Evolutionary conservation across 2,797 vertebrate genomes (phyloP).

Genomic region (Tamandua tetradactyla): DNA sequence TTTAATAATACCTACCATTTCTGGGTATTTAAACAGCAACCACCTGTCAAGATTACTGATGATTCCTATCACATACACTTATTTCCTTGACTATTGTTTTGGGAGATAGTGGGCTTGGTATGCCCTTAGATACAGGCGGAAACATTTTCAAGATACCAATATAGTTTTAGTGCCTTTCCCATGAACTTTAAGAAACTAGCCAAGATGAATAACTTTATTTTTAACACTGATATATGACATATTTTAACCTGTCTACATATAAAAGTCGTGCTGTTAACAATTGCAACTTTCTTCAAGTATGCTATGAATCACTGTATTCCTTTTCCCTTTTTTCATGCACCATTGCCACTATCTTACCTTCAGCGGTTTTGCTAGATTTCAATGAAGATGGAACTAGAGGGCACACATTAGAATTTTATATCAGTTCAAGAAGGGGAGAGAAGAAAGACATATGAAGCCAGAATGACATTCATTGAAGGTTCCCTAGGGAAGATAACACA

Average conservation of each 20-base stretch:
- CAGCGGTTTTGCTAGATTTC: slow-evolving; percentile 92
- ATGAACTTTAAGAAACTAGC: slow-evolving; percentile 84
- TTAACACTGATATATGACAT: slow-evolving; percentile 85
- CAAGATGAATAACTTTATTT: slow-evolving; percentile 85
- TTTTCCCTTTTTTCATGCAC: slow-evolving; percentile 90
- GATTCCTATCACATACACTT: neutral
- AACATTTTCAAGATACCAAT: slow-evolving; percentile 76
- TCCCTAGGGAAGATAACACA: slow-evolving; percentile 90
- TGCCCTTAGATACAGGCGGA: slow-evolving; percentile 67
- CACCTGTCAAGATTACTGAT: slow-evolving; percentile 51
- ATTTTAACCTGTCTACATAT: slow-evolving; percentile 87
- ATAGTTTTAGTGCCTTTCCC: slow-evolving; percentile 74
- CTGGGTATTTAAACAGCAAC: slow-evolving; percentile 58
- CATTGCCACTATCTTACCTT: slow-evolving; percentile 91
- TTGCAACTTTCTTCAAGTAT: slow-evolving; percentile 87
- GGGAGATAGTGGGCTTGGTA: slow-evolving; percentile 48
- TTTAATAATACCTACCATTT: slow-evolving; percentile 38
- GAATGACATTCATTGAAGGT: slow-evolving; percentile 92
- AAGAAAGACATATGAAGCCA: slow-evolving; percentile 90
- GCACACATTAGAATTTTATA: slow-evolving; percentile 96
- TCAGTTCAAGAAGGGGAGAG: slow-evolving; percentile 91
- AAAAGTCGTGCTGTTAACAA: slow-evolving; percentile 87
- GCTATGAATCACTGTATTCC: slow-evolving; percentile 86
- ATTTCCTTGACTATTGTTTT: slow-evolving; percentile 64
- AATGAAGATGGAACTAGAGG: slow-evolving; percentile 92